phyloP scores from a whole-genome alignment of 37 sponge, comb jelly and placozoan species.

The Haliclona indistincta region DNA sequence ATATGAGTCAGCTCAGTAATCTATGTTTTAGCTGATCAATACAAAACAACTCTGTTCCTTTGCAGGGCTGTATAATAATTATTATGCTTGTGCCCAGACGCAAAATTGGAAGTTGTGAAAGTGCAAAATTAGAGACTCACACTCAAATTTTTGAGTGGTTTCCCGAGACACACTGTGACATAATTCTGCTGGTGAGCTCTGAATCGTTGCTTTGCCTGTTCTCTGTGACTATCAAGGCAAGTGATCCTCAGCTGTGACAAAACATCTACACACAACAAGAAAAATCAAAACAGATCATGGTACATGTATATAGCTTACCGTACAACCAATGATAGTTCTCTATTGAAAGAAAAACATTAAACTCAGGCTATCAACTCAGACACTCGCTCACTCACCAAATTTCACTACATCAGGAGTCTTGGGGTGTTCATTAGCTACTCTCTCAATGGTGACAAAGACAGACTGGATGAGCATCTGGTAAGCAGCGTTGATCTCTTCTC shows the following conservation, averaged over 20 bases:
- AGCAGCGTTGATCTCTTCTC: constrained; percentile 77
- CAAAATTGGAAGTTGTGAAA: not conserved
- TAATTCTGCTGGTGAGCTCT: constrained; percentile 64
- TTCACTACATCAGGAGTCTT: constrained; percentile 91
- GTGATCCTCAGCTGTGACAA: constrained; percentile 77
- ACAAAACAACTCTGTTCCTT: too few relatives aligned
- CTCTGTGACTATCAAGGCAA: constrained; percentile 64
- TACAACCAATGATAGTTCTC: constrained; percentile 87
- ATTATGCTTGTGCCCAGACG: too few relatives aligned
- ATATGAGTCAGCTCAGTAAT: too few relatives aligned
- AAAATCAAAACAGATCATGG: too few relatives aligned
- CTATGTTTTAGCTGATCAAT: too few relatives aligned
- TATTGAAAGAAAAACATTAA: constrained; percentile 17
- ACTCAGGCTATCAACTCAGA: not conserved
- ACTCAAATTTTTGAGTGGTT: constrained; percentile 91
- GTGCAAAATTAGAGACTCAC: constrained; percentile 39
- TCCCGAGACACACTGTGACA: constrained; percentile 66
- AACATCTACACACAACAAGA: constrained; percentile 38
- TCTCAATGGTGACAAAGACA: constrained; percentile 63
- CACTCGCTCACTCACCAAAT: constrained; percentile 66
- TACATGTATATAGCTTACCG: constrained; percentile 29
- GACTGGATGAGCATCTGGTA: constrained; percentile 71
- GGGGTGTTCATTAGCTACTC: constrained; percentile 67
- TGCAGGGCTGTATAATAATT: too few relatives aligned
- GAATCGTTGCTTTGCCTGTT: constrained; percentile 75